Base-by-base conservation (phyloP, 2,113 vertebrate genomes). In the Bubo bubo region DNA sequence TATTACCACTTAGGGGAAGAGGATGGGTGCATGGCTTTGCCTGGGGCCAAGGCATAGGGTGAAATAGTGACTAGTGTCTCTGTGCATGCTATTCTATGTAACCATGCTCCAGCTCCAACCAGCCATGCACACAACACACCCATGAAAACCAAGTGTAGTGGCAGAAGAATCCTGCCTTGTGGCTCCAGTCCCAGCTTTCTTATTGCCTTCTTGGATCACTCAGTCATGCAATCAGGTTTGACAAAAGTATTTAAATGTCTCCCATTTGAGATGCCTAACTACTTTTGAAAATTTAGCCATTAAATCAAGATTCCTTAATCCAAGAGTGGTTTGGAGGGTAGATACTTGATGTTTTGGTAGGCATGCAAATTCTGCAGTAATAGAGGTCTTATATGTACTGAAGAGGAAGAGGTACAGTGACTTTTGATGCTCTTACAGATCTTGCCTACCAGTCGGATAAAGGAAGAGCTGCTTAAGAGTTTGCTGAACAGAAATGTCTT, bases 401-500 rank as follows among this genome's bases (percentile, higher is more conserved):
- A 72, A 91, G 26, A 64, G 7, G 8, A 77, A 81, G 52, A 50
- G 35, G 15, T n/a, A 8, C 10, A 16, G 2, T 34, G 30, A 41
- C 16, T 60, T 90, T 50, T 34, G 19, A 34, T 77, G 39, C 3
- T 81, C 6, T 63, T 79, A 39, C 30, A 81, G 37, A 50, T 30
- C 63, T 82, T 87, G 21, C 10, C 19, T 87, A 60, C 39, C 26
- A 67, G 56, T 62, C 72, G 32, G 32, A 43, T 70, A 43, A 95
- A 68, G 53, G n/a, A 89, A 14, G 70, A 82, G 41, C 50, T 91
- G 53, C 66, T 70, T 60, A 45, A 53, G 53, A 89, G 24, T 85
- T 87, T 94, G 62, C 39, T 91, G 53, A 87, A 62, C 52, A 82
- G 89, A 75, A 66, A 73, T 88, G 66, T 91, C 84, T 76, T 95